phyloP scores from a whole-genome alignment of 2,113 vertebrate species.

The Dermatemys mawii region DNA sequence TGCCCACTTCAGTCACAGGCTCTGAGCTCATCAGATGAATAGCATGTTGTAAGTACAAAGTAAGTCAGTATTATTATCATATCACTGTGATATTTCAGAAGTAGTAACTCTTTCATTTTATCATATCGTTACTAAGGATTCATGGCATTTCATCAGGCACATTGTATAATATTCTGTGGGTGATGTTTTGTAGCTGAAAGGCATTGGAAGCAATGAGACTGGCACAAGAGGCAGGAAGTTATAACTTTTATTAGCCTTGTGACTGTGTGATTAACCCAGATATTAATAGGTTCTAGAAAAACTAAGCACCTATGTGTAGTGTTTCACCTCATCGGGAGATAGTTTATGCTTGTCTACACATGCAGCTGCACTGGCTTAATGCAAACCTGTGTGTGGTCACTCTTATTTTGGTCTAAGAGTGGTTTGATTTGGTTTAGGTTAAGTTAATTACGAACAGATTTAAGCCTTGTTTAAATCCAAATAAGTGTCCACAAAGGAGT shows the following conservation, averaged over 20 bases:
- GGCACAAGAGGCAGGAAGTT: too few relatives aligned
- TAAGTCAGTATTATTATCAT: not conserved
- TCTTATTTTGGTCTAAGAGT: not conserved
- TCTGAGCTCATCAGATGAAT: not conserved
- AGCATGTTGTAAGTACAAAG: not conserved
- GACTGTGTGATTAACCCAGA: not conserved
- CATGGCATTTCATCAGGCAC: not conserved
- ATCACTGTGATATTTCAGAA: not conserved
- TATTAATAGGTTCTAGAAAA: not conserved
- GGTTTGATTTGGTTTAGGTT: not conserved
- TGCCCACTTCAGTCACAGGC: not conserved
- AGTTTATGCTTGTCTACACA: not conserved
- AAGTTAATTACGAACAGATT: not conserved
- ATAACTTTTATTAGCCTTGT: not conserved
- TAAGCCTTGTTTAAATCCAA: constrained; percentile 29
- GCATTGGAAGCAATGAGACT: not conserved
- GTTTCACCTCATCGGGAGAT: not conserved
- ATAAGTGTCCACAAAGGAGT: constrained; percentile 16
- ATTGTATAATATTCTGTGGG: not conserved
- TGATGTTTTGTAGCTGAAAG: not conserved
- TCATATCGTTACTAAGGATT: not conserved
- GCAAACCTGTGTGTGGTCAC: not conserved
- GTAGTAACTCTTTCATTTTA: not conserved
- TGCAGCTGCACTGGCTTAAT: not conserved
- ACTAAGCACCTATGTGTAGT: not conserved